Evolutionary conservation across 2,888 invertebrate genomes (phyloP).

Genomic region (Celastrina argiolus): DNA sequence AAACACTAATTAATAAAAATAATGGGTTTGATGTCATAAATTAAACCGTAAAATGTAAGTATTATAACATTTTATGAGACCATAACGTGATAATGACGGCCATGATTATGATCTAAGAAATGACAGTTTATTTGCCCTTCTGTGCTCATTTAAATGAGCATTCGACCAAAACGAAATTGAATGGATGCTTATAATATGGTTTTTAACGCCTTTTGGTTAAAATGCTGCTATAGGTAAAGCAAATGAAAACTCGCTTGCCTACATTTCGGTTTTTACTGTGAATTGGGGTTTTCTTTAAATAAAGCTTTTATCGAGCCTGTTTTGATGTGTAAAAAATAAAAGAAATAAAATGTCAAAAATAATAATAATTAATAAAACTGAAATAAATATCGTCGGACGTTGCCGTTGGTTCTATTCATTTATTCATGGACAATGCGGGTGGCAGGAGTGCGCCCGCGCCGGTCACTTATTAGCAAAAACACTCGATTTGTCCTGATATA

Average conservation of each 20-base stretch:
- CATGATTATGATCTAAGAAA: background rate
- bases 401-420: slow-evolving; percentile 39
- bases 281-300: too few relatives aligned
- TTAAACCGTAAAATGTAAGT: background rate
- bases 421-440: slow-evolving; percentile 43
- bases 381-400: slow-evolving; percentile 30
- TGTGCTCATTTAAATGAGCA: background rate
- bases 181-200: background rate
- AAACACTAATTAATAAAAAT: slow-evolving; percentile 4
- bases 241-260: too few relatives aligned
- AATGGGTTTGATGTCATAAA: background rate
- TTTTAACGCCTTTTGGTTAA: background rate
- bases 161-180: background rate
- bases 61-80: background rate
- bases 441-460: slow-evolving; percentile 39
- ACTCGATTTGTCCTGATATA: slow-evolving; percentile 38
- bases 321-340: too few relatives aligned
- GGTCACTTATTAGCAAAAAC: slow-evolving; percentile 38
- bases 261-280: too few relatives aligned
- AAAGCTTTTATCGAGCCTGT: too few relatives aligned
- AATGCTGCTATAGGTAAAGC: too few relatives aligned
- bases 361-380: slow-evolving; percentile 31
- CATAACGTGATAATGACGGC: slow-evolving; percentile 1
- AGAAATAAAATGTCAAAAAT: slow-evolving; percentile 25
- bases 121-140: background rate